Base-by-base conservation (phyloP, 2,888 invertebrate genomes). In the Noctuana brunneofusca region DNA sequence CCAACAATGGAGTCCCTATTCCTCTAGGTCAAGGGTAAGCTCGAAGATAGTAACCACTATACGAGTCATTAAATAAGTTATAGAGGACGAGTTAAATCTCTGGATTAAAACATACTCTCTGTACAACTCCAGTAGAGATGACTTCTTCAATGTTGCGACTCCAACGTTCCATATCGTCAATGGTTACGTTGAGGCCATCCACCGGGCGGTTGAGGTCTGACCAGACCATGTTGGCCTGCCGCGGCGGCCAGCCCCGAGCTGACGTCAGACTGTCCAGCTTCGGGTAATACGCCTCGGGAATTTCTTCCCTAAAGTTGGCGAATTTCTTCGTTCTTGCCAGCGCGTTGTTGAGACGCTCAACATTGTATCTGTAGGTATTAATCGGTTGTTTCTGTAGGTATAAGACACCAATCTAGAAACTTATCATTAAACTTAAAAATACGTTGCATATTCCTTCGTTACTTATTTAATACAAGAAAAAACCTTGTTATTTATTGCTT, bases 271-370 rank as follows among this genome's bases (percentile, higher is more conserved):
- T 95, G 81, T 96, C 94, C 41, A 97, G 85, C 85, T 97, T 97
- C 0, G 96, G 95, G 85, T 95, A 97, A 76, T 97, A 97, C 0
- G 95, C 96, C 77, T 97, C 96, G 0, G 92, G 85, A 56, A 97
- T 94, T 0, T 95, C 93, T 5, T 94, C 94, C 9, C 94, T 92
- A 82, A 95, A 93, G 79, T 96, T 94, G 65, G 92, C 93, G 54
- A 95, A 92, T 8, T 94, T 93, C 69, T 92, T 92, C 0, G 94
- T 93, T 22, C 95, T 93, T 30, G 93, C 87, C 63, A 97, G 80
- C 12, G 92, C 87, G 75, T 96, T 96, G 78, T 94, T 94, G 6
- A 97, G 92, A 41, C 97, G 94, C 79, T 97, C 97, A 63, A 93
- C 87, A 76, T 97, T 96, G 84, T 95, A 96, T 66, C 96, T 92